Conservation (phyloP, 2,797 vertebrate species). For the Erithacus rubecula region DNA sequence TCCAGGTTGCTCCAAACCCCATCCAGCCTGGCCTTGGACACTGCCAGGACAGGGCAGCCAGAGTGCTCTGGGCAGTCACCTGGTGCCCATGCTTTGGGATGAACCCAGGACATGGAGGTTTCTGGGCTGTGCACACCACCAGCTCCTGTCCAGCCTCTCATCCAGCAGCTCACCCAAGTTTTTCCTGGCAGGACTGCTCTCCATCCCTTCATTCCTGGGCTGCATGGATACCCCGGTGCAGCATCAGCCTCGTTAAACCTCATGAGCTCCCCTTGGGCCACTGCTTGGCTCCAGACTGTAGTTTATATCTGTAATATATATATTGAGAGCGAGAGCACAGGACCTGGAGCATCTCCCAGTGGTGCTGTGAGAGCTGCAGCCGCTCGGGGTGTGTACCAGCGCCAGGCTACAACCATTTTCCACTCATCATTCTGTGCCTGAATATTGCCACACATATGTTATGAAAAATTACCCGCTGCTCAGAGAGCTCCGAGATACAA, state of each 20-base stretch:
- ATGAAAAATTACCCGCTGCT: constrained; percentile 59
- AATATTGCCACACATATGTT: constrained; percentile 37
- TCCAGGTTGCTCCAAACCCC: not conserved
- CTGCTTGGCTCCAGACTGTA: fast-evolving
- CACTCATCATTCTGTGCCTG: constrained; percentile 5
- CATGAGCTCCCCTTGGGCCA: not conserved
- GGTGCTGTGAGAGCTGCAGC: not conserved
- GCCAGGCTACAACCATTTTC: not conserved
- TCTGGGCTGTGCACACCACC: not conserved
- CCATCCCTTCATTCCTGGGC: not conserved
- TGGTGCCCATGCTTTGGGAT: not conserved
- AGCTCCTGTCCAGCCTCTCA: not conserved
- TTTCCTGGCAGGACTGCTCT: not conserved
- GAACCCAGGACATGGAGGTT: too few relatives aligned
- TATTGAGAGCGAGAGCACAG: not conserved
- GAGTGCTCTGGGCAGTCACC: not conserved
- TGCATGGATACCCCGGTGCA: not conserved
- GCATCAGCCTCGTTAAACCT: not conserved
- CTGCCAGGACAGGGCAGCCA: not conserved
- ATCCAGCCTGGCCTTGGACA: fast-evolving
- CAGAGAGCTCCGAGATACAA: constrained; percentile 41
- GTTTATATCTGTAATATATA: too few relatives aligned
- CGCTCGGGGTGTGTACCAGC: not conserved
- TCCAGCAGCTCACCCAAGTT: not conserved
- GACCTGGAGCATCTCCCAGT: not conserved